These are phyloP conservation scores for Mystacides longicornis DNA, from an alignment of 2,888 invertebrate genomes.

Conservation along the genomic window DNA sequence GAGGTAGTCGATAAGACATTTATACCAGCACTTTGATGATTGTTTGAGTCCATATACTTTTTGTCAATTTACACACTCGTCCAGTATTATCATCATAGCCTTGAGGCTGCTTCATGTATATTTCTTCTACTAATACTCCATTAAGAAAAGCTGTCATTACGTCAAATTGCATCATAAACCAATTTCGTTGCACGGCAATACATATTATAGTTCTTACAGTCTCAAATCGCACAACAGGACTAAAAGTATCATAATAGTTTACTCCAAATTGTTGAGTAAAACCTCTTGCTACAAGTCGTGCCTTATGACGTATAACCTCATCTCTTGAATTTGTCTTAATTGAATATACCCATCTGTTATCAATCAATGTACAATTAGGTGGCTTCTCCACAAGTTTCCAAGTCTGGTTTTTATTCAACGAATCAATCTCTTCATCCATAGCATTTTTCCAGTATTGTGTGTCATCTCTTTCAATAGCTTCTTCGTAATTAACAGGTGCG, in stretches of 20 bases:
- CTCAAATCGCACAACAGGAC: constrained; percentile 3
- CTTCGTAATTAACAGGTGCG: too few species aligned
- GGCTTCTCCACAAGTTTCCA: background rate
- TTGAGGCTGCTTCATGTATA: background rate
- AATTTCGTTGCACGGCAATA: background rate
- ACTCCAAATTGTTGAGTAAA: background rate
- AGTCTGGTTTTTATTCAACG: background rate
- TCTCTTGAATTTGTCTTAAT: background rate
- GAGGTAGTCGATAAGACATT: background rate
- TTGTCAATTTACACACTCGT: too few species aligned
- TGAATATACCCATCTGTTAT: background rate
- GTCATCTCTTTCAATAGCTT: too few species aligned
- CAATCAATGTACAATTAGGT: background rate
- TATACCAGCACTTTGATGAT: background rate
- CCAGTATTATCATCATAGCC: constrained; percentile 3
- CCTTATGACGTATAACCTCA: background rate
- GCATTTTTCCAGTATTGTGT: background rate
- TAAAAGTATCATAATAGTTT: background rate
- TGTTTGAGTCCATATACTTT: constrained; percentile 2
- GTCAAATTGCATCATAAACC: background rate
- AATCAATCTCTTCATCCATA: background rate
- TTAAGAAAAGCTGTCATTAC: background rate
- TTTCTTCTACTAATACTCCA: background rate
- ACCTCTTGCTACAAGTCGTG: constrained; percentile 1
- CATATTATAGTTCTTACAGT: background rate